Evolutionary conservation across 2,888 invertebrate genomes (phyloP), one percentile per base, ranked within the genome.

Genomic region (Microctonus aethiopoides): DNA sequence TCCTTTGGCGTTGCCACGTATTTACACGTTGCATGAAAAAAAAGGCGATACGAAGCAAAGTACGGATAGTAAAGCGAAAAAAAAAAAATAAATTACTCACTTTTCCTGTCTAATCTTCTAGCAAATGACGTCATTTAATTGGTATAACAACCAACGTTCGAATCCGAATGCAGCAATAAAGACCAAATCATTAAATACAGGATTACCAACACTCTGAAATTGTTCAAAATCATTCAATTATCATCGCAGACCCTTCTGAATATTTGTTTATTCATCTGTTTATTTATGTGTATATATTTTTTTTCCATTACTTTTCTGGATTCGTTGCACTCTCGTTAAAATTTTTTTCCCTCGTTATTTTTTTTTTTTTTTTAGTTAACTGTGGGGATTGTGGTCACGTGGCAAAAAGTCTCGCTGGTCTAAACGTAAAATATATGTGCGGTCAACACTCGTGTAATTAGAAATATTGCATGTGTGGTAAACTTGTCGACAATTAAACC

Each of bases 101-200:
- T n/a, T n/a, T 61, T 41, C n/a, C 61, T 41, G 36, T 39, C 24
- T 39, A 52, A 54, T 65, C 39, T 65, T 65, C 36, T 54, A 22
- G 64, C 52, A 34, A 54, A 22, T 65, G 52, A 65, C 62, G 70
- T 73, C 67, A 70, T 52, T 66, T 71, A 71, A 73, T 73, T 71
- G 73, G 51, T 51, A 51, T 26, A 59, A 59, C 59, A 52, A 60
- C 65, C 41, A 20, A 60, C 57, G 34, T 60, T 13, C 26, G 13
- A n/a, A 39, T 39, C n/a, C 11, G 39, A 39, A 39, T 39, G 26
- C 51, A 29, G 9, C 32, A 7, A 29, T 62, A 62, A 72, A 62
- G 70, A 71, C 52, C 73, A 69, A 73, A 75, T 76, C 75, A 74
- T 73, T 72, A 70, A 64, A 70, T 62, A 26, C 56, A n/a, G 56